These are phyloP conservation scores for Hirtodrosophila confusa DNA, from an alignment of 2,888 invertebrate genomes.

Conservation along the genomic window DNA sequence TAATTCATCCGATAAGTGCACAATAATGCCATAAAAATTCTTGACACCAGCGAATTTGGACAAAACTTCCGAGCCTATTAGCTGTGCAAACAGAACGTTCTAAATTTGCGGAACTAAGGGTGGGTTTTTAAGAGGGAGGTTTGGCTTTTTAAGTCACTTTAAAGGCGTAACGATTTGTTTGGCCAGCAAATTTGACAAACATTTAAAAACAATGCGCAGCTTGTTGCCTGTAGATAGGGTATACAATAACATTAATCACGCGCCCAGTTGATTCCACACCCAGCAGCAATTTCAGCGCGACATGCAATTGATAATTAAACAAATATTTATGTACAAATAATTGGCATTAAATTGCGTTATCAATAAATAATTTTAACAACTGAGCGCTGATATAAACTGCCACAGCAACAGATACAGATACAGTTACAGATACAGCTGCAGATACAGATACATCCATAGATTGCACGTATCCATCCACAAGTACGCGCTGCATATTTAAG, in stretches of 20 bases:
- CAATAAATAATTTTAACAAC: conserved; percentile 81
- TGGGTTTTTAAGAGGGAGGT: conserved; percentile 9
- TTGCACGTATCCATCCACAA: conserved; percentile 2
- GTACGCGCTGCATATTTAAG: conserved; percentile 35
- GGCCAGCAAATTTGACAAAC: conserved; percentile 45
- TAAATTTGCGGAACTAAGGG: conserved; percentile 15
- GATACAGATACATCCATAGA: conserved; percentile 21
- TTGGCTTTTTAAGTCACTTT: conserved; percentile 26
- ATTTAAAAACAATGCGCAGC: conserved; percentile 49
- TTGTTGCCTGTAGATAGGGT: background rate
- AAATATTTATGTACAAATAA: conserved; percentile 81
- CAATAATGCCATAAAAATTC: conserved; percentile 78
- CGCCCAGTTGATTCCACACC: conserved; percentile 15
- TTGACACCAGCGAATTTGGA: conserved; percentile 45
- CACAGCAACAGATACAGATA: conserved; percentile 15
- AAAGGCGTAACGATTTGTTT: conserved; percentile 57
- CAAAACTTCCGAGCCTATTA: conserved; percentile 46
- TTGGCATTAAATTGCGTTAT: conserved; percentile 82
- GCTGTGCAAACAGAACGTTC: conserved; percentile 32
- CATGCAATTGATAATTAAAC: conserved; percentile 74
- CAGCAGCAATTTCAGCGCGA: conserved; percentile 42
- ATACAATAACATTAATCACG: conserved; percentile 56
- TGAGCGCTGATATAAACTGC: conserved; percentile 59
- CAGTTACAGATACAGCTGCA: conserved; percentile 6
- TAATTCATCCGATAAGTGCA: conserved; percentile 83